These are phyloP conservation scores for Metellina segmentata DNA, from an alignment of 2,888 invertebrate genomes.

Conservation along the genomic window DNA sequence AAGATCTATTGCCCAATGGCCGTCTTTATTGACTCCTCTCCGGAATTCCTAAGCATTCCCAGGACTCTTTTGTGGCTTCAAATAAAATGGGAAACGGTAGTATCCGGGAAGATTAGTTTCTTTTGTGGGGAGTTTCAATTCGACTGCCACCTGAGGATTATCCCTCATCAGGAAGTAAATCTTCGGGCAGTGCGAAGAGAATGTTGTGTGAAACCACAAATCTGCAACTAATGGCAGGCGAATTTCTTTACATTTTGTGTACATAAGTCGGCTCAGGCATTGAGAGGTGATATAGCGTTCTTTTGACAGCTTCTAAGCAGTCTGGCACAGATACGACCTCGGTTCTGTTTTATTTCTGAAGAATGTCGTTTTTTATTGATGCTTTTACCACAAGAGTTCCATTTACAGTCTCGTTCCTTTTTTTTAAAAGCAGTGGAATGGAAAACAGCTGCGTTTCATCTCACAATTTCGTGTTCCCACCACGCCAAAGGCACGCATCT, in stretches of 20 bases:
- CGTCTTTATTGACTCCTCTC: not conserved
- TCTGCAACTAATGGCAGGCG: not conserved
- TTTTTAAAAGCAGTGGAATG: too few relatives aligned
- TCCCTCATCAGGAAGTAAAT: not conserved
- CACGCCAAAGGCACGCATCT: too few relatives aligned
- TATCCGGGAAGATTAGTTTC: not conserved
- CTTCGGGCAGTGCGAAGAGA: not conserved
- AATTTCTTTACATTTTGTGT: not conserved
- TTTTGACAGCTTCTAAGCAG: too few relatives aligned
- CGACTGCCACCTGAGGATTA: not conserved
- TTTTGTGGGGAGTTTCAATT: constrained; percentile 8
- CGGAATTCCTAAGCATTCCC: not conserved
- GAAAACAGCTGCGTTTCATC: too few relatives aligned
- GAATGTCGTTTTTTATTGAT: too few relatives aligned
- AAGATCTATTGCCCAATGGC: not conserved
- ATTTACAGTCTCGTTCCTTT: too few relatives aligned
- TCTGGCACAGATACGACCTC: too few relatives aligned
- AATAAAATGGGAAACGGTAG: not conserved
- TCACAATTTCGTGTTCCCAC: too few relatives aligned
- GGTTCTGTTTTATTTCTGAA: too few relatives aligned
- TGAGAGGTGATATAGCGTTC: too few relatives aligned
- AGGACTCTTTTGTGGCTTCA: not conserved
- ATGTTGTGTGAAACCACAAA: not conserved
- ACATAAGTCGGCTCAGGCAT: too few relatives aligned
- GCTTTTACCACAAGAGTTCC: too few relatives aligned